phyloP scores from a whole-genome alignment of 2,113 vertebrate genomes.

The cattle (Bos taurus) region DNA sequence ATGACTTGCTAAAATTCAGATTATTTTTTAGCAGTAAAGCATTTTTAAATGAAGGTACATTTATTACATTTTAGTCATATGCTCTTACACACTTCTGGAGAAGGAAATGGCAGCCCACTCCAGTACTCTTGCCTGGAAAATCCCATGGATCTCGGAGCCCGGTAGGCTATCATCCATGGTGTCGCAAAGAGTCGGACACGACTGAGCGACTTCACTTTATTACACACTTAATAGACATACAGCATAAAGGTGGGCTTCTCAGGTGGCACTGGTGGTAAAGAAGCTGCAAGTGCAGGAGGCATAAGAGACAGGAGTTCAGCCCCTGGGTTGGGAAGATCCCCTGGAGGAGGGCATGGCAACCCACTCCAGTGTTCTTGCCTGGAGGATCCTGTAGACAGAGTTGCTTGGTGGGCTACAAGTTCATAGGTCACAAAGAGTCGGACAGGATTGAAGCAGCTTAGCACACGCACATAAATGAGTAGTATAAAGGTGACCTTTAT shows the following conservation, averaged over 20 bases:
- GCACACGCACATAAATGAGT: accelerated
- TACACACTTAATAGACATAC: not conserved
- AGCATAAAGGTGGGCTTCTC: not conserved
- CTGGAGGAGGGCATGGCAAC: not conserved
- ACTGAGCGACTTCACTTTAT: not conserved
- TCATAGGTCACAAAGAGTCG: not conserved
- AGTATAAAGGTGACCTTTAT: not conserved
- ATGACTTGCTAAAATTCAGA: not conserved
- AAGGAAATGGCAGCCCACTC: no score
- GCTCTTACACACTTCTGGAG: no score
- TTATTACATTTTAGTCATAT: not conserved
- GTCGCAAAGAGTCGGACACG: no score
- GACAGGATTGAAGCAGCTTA: not conserved
- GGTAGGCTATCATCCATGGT: no score
- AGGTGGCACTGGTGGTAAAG: not conserved
- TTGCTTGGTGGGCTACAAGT: not conserved
- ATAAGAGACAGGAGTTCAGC: not conserved
- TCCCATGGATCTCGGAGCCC: no score
- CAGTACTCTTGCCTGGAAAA: no score
- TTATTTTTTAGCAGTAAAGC: not conserved
- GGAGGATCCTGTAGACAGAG: not conserved
- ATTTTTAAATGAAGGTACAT: not conserved
- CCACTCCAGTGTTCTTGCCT: not conserved
- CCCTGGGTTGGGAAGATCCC: not conserved
- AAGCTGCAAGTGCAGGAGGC: not conserved